Evolutionary conservation across 2,797 vertebrate genomes (phyloP).

Genomic region (Corythornis leucogaster): DNA sequence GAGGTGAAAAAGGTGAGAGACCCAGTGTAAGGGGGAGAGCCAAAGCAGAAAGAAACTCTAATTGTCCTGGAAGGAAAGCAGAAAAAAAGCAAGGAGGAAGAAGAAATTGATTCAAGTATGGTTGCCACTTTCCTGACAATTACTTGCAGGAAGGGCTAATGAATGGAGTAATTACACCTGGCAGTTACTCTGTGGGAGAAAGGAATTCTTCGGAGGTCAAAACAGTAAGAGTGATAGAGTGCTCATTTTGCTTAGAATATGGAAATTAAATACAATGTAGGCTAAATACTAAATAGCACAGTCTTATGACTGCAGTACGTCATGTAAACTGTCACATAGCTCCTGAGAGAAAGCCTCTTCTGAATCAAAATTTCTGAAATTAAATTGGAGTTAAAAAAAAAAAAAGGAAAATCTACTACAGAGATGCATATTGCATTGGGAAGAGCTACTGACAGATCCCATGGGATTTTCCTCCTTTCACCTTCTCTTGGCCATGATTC

Average conservation of each 20-base stretch:
- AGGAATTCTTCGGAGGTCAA: constrained; percentile 1
- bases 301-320: neutral
- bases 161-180: constrained; percentile 48
- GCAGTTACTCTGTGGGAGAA: neutral
- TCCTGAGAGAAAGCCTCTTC: neutral
- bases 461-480: neutral
- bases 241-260: neutral
- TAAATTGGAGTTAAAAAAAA: neutral
- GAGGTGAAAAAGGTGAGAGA: neutral
- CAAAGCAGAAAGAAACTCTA: neutral
- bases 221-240: neutral
- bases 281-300: neutral
- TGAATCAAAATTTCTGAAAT: neutral
- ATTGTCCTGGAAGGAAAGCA: constrained; percentile 14
- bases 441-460: neutral
- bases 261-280: neutral
- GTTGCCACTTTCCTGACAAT: constrained; percentile 32
- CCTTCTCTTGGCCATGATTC: neutral
- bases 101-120: neutral
- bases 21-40: neutral
- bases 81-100: neutral
- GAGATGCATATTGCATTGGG: neutral
- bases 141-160: constrained; percentile 53
- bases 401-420: neutral
- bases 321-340: neutral